These are phyloP conservation scores for Siniperca obscura DNA, from an alignment of 2,797 vertebrate genomes.

Conservation along the genomic window DNA sequence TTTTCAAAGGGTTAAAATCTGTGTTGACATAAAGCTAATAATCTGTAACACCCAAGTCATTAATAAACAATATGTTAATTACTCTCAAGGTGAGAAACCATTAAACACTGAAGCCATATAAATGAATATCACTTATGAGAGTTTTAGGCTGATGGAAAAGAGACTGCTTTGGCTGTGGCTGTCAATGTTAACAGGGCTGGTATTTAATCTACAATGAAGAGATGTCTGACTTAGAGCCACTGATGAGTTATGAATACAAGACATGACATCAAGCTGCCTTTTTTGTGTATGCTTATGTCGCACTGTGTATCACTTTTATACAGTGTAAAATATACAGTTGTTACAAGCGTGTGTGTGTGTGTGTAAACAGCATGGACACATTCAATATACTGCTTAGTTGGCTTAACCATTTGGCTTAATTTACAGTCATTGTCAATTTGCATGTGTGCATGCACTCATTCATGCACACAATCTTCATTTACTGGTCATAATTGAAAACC, in stretches of 20 bases:
- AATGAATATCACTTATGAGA: background rate
- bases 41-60: background rate
- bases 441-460: background rate
- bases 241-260: background rate
- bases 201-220: background rate
- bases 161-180: background rate
- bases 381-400: background rate
- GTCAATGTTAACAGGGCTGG: background rate
- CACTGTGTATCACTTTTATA: background rate
- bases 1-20: background rate
- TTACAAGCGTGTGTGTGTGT: background rate
- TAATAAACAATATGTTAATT: slow-evolving; percentile 22
- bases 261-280: background rate
- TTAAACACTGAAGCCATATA: background rate
- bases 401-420: slow-evolving; percentile 17
- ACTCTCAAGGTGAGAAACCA: slow-evolving; percentile 12
- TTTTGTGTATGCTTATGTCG: background rate
- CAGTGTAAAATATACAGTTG: slow-evolving; percentile 6
- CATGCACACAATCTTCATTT: slow-evolving; percentile 28
- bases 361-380: background rate
- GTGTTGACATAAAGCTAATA: background rate
- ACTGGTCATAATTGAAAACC: slow-evolving; percentile 56
- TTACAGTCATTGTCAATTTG: slow-evolving; percentile 29
- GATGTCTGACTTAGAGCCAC: background rate
- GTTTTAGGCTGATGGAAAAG: background rate